phyloP scores from a whole-genome alignment of 1,140 invertebrate genomes.

The Vollenhovia emeryi region DNA sequence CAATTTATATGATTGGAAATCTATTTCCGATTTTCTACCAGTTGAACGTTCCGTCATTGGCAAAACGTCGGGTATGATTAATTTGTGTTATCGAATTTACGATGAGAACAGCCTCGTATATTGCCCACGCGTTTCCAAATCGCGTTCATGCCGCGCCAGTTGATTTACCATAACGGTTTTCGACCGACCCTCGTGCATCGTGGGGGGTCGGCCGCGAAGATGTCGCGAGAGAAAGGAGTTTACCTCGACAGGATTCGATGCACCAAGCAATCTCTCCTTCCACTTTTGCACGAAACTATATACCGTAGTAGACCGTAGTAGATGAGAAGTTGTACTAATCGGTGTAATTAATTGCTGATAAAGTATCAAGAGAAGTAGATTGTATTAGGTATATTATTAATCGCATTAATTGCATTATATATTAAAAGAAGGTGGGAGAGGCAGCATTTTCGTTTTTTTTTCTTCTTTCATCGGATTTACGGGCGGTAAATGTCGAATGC shows the following conservation, averaged over 20 bases:
- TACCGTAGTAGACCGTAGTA: constrained; percentile 72
- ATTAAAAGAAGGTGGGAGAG: constrained; percentile 58
- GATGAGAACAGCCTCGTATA: constrained; percentile 22
- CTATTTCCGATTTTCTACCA: not conserved
- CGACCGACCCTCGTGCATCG: not conserved
- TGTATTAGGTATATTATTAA: constrained; percentile 73
- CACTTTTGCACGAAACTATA: constrained; percentile 76
- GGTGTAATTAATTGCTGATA: constrained; percentile 75
- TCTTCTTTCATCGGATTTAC: constrained; percentile 53
- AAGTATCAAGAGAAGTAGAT: constrained; percentile 72
- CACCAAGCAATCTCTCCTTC: constrained; percentile 74
- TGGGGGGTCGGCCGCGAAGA: constrained; percentile 37
- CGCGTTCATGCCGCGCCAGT: constrained; percentile 63
- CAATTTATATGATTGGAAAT: not conserved
- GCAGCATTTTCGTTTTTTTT: constrained; percentile 20
- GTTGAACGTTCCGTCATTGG: not conserved
- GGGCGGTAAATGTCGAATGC: constrained; percentile 68
- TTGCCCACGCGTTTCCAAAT: constrained; percentile 55
- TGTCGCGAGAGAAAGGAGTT: constrained; percentile 47
- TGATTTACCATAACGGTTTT: constrained; percentile 39
- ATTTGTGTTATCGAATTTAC: constrained; percentile 3
- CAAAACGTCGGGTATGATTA: not conserved
- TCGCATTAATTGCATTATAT: constrained; percentile 61
- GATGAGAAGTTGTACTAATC: constrained; percentile 75
- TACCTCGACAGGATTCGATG: constrained; percentile 75